Evolutionary conservation across 2,797 vertebrate genomes (phyloP), one percentile per base, ranked within the genome.

Genomic region (Alauda arvensis): DNA sequence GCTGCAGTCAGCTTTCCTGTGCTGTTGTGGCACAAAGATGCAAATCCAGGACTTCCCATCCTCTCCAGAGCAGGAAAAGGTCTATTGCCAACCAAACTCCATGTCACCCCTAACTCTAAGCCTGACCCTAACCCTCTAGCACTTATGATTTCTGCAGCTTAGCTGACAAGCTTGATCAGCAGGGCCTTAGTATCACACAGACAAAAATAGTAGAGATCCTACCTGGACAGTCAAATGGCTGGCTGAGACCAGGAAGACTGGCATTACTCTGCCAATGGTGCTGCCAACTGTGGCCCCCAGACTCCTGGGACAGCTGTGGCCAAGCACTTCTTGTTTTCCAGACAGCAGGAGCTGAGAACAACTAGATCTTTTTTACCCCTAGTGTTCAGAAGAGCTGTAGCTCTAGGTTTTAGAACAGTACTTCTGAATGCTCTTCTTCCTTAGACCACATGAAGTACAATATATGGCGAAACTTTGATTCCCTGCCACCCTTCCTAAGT

Each of bases 351-450:
- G 34, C 34, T 9, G 3, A 70, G 28, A 89, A 55, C 14, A 60
- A 40, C 13, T 28, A 42, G 28, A 51, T 55, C 2, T 14, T 63
- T 61, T 15, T 1, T 7, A 25, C 11, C 11, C 0, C 16, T 51
- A 60, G 12, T 7, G 21, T 24, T 88, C 57, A 82, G 48, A 68
- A 70, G 37, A 78, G 12, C 21, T 70, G 18, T 20, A 4, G 17
- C 37, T 89, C 26, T 43, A 40, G 7, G 31, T 42, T 81, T 65
- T 31, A 60, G 33, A 45, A 48, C 0, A 1, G 21, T 25, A 14
- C 7, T 85, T 67, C 53, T 49, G 18, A 86, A 91, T 4, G 16
- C 3, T 51, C 13, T 71, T 69, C 68, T 53, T 79, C 52, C 66
- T 75, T 74, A 62, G 43, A 43, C 26, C 39, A 34, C 37, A 49